Evolutionary conservation across 2,113 vertebrate species (phyloP).

Genomic region (Engraulis encrasicolus): DNA sequence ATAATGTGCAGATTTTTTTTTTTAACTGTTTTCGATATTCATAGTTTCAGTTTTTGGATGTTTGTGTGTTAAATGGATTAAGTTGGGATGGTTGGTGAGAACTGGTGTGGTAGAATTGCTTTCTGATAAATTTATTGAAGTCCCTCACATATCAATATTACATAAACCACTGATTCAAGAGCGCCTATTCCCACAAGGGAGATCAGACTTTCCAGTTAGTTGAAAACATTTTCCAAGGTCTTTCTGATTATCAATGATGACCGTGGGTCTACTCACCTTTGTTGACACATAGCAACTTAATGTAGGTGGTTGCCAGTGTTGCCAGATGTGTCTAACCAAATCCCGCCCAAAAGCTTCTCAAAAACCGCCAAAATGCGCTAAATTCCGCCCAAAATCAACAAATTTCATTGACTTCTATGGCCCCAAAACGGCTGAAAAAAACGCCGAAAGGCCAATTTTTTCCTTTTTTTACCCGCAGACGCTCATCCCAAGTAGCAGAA

Average conservation of each 20-base stretch:
- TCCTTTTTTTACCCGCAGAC: too few relatives aligned
- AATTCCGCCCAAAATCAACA: too few relatives aligned
- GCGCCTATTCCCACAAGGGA: background rate
- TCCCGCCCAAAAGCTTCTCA: too few relatives aligned
- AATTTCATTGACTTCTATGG: too few relatives aligned
- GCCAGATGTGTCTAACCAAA: background rate
- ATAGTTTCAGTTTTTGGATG: background rate
- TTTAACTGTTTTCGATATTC: background rate
- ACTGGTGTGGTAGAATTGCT: background rate
- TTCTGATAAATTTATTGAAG: background rate
- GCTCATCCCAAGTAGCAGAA: too few relatives aligned
- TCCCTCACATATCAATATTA: background rate
- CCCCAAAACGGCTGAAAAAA: too few relatives aligned
- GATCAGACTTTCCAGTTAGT: background rate
- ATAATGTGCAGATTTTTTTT: too few relatives aligned
- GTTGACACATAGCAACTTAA: too few relatives aligned
- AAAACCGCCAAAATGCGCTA: too few relatives aligned
- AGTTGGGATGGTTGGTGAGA: background rate
- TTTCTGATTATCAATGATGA: background rate
- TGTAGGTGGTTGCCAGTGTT: too few relatives aligned
- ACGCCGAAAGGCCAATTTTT: too few relatives aligned
- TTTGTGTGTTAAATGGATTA: background rate
- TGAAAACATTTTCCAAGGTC: background rate
- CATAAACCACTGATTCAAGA: too few relatives aligned
- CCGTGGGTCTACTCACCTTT: background rate